Evolutionary conservation across 2,888 invertebrate genomes (phyloP).

Genomic region (Ectobius pallidus): DNA sequence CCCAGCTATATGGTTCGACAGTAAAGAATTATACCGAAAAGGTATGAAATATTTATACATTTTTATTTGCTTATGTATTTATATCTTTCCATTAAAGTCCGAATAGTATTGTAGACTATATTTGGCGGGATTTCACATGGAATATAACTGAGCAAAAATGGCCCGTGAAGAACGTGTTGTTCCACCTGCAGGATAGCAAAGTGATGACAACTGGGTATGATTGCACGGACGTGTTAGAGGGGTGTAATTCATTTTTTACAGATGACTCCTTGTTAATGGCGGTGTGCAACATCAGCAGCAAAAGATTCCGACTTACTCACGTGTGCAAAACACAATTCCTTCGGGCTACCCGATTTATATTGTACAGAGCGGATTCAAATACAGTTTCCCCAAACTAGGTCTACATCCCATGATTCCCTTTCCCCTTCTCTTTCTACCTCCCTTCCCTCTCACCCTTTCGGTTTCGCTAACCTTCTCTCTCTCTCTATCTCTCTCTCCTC

Average conservation of each 20-base stretch:
- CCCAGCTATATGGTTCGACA: no score
- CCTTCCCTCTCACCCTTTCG: neutral
- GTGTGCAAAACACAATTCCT: neutral
- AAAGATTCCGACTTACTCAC: neutral
- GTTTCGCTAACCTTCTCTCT: neutral
- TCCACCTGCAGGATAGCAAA: neutral
- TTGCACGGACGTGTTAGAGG: neutral
- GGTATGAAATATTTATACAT: no score
- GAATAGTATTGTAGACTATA: no score
- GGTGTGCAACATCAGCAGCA: neutral
- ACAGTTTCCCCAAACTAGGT: no score
- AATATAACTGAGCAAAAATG: no score
- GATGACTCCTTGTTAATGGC: neutral
- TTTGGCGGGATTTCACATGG: no score
- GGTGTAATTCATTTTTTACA: neutral
- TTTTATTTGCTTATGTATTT: no score
- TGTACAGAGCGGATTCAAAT: no score
- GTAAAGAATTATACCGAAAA: no score
- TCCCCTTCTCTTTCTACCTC: neutral
- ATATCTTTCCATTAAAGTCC: no score
- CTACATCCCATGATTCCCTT: no score
- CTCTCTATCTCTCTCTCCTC: neutral
- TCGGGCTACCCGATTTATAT: neutral
- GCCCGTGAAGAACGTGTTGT: no score
- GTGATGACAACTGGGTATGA: conserved; percentile 12